Conservation (phyloP, 92 coral and sea anemone genomes). For the Meandrina meandrites region DNA sequence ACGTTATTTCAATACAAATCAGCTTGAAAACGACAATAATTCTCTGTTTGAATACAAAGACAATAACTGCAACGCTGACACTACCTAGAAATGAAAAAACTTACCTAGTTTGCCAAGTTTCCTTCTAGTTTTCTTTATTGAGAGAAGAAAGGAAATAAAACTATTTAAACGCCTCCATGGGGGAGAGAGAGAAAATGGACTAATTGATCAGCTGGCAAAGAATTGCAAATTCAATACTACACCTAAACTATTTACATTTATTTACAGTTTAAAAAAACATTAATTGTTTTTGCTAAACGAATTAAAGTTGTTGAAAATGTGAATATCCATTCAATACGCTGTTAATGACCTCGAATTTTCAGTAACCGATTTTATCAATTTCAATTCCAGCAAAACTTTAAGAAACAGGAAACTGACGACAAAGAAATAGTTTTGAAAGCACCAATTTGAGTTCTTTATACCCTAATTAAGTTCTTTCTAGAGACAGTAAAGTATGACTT, state of each 20-base stretch:
- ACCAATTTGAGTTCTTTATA: background rate
- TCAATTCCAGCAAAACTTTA: background rate
- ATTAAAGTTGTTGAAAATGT: background rate
- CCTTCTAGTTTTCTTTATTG: background rate
- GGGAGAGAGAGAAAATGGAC: background rate
- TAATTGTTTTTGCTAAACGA: too few relatives aligned
- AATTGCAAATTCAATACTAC: background rate
- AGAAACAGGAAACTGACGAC: constrained; percentile 2
- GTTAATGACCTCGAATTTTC: background rate
- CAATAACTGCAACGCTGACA: too few relatives aligned
- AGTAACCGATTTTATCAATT: background rate
- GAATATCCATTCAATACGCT: background rate
- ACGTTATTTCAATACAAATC: too few relatives aligned
- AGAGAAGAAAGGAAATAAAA: background rate
- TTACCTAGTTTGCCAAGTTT: too few relatives aligned
- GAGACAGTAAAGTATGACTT: background rate
- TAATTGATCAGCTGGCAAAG: background rate
- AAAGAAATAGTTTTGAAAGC: background rate
- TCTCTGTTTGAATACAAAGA: too few relatives aligned
- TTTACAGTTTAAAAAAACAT: background rate
- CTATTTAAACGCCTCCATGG: background rate
- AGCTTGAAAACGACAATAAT: too few relatives aligned
- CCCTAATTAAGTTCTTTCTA: background rate
- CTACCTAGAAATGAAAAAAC: too few relatives aligned
- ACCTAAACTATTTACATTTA: background rate